Evolutionary conservation across 2,888 invertebrate species (phyloP).

Genomic region (Conistra vaccinii): DNA sequence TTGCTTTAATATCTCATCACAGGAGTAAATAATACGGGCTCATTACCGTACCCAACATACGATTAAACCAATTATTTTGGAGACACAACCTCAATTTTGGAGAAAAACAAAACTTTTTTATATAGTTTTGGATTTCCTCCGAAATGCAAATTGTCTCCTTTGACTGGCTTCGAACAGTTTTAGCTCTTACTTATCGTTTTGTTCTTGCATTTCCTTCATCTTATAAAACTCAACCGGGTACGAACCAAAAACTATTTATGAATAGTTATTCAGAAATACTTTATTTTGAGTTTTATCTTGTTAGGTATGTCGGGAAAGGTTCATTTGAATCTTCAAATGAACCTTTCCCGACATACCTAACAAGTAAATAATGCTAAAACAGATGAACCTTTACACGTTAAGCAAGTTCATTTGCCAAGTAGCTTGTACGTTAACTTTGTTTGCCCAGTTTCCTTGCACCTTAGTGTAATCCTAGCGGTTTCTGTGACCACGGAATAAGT

Average conservation of each 20-base stretch:
- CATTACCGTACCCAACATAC: not conserved
- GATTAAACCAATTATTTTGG: not conserved
- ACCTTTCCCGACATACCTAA: not conserved
- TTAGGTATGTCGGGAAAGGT: too few relatives aligned
- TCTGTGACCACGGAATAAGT: slow-evolving; percentile 49
- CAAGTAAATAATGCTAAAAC: not conserved
- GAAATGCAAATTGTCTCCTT: not conserved
- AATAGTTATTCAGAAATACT: too few relatives aligned
- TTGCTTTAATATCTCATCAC: not conserved
- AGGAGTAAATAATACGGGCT: not conserved
- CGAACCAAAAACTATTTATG: not conserved
- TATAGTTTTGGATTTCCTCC: not conserved
- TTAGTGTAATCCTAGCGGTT: slow-evolving; percentile 53
- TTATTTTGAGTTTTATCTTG: too few relatives aligned
- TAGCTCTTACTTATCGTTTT: not conserved
- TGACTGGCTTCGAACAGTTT: not conserved
- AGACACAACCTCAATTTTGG: not conserved
- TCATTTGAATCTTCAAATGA: too few relatives aligned
- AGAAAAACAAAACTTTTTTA: not conserved
- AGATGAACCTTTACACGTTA: slow-evolving; percentile 19
- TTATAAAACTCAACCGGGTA: not conserved
- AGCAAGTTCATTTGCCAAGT: slow-evolving; percentile 26
- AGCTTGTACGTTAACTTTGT: slow-evolving; percentile 36
- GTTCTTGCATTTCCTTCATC: not conserved
- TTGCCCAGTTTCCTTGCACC: slow-evolving; percentile 40